Base-by-base conservation (phyloP, 92 coral and sea anemone species). In the Virgularia gustaviana region DNA sequence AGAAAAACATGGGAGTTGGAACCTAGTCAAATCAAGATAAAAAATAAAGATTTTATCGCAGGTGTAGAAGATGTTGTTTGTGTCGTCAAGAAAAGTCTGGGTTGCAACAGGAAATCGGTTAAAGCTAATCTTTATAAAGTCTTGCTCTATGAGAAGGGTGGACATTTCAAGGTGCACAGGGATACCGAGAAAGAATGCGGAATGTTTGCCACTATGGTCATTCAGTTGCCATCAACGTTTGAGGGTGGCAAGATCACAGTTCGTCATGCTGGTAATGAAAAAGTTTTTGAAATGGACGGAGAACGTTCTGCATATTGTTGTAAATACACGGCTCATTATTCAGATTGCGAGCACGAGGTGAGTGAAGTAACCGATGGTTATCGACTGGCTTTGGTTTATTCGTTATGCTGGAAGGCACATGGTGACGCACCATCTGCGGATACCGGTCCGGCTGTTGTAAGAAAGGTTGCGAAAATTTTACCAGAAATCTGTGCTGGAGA, bases 311-410 rank as follows among this genome's bases (percentile, higher is more conserved):
- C 33, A 37, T 79, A 27, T 38, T 70, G 65, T 18, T 79, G 72
- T 62, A 71, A 68, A 19, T 79, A 79, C 57, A 79, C 83, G 28
- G 83, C 79, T 22, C 83, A 57, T 32, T 79, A 79, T 58, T 63
- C 61, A 9, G 83, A 79, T 75, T 79, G 83, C 64, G 83, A 79
- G 55, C 83, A 79, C 61, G 83, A 79, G 45, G 59, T 79, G 62
- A 57, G 45, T 6, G 78, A 79, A 45, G 59, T 79, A 7, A 58
- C 45, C 11, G 41, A 66, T 33, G 83, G 83, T 0, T 79, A 79
- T 47, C 68, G 83, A 25, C 47, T 79, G 57, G 83, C 83, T 1
- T 45, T 79, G 16, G 83, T 79, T 57, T 79, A 79, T 32, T 79
- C 79, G 0, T 63, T 79, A 29, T 79, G 83, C 32, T 71, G 70